These are phyloP conservation scores for Leptinotarsa tumamoca DNA, from an alignment of 2,888 invertebrate species.

Conservation along the genomic window DNA sequence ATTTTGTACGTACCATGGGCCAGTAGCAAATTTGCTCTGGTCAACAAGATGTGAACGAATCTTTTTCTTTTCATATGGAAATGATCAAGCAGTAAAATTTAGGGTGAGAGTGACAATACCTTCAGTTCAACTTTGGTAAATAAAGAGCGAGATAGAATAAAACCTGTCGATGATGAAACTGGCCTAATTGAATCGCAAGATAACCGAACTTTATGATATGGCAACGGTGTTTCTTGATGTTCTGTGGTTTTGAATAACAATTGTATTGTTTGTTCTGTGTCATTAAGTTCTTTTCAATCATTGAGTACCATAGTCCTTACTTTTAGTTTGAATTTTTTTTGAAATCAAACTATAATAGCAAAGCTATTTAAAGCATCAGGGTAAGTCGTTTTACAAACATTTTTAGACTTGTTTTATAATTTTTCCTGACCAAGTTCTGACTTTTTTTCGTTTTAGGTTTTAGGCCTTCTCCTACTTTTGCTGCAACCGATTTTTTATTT, in stretches of 20 bases:
- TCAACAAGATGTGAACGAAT: too few relatives aligned
- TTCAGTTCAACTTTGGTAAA: too few relatives aligned
- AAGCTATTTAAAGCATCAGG: slow-evolving; percentile 50
- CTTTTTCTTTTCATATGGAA: too few relatives aligned
- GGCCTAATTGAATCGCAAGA: too few relatives aligned
- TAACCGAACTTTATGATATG: too few relatives aligned
- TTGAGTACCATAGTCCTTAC: slow-evolving; percentile 23
- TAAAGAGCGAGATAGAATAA: too few relatives aligned
- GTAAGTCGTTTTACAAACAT: slow-evolving; percentile 43
- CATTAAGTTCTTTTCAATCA: slow-evolving; percentile 27
- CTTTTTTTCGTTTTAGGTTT: slow-evolving; percentile 49
- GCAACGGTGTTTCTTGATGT: not conserved
- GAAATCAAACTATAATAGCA: slow-evolving; percentile 45
- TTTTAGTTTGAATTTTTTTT: slow-evolving; percentile 45
- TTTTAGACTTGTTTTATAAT: slow-evolving; percentile 33
- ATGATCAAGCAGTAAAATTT: too few relatives aligned
- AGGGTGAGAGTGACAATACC: too few relatives aligned
- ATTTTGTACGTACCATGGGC: too few relatives aligned
- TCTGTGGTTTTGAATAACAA: slow-evolving; percentile 3
- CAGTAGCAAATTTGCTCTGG: too few relatives aligned
- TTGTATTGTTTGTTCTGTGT: slow-evolving; percentile 26
- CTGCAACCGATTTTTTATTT: slow-evolving; percentile 48
- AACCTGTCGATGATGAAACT: too few relatives aligned
- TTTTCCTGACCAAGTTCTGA: slow-evolving; percentile 28
- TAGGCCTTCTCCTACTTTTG: slow-evolving; percentile 60